A percentile compares a stretch with the other conserved stretches of the same genome.
Conservation (phyloP, 2,113 vertebrate genomes). For the Ophthalmolycus amberensis region DNA sequence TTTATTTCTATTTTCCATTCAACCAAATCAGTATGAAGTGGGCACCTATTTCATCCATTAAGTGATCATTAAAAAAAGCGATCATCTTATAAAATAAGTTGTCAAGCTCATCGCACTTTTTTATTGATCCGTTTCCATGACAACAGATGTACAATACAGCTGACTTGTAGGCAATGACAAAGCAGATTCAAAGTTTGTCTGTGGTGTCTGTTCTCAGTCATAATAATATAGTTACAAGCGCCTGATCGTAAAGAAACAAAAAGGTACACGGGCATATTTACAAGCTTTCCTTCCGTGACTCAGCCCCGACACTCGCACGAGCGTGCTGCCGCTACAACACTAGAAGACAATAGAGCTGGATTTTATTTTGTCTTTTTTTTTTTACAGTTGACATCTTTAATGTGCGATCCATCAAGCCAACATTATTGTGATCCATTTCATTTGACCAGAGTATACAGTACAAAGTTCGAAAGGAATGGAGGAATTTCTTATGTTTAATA, state of each 20-base stretch:
- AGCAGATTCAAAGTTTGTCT: slow-evolving; percentile 73
- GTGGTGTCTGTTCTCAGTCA: slow-evolving; percentile 69
- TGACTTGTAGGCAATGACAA: slow-evolving; percentile 71
- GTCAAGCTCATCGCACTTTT: slow-evolving; percentile 39
- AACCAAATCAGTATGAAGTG: neutral
- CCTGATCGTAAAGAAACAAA: slow-evolving; percentile 75
- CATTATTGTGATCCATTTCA: slow-evolving; percentile 19
- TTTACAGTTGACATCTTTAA: slow-evolving; percentile 8
- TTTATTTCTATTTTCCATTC: neutral
- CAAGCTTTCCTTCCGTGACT: slow-evolving; percentile 73
- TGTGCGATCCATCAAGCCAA: slow-evolving; percentile 17
- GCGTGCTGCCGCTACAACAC: slow-evolving; percentile 45
- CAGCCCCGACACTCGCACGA: slow-evolving; percentile 40
- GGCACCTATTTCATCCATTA: neutral
- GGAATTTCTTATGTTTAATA: slow-evolving; percentile 26
- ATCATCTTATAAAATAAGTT: slow-evolving; percentile 1
- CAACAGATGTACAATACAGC: slow-evolving; percentile 78
- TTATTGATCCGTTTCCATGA: slow-evolving; percentile 78
- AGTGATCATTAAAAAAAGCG: neutral
- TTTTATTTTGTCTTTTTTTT: slow-evolving; percentile 11
- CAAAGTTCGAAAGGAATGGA: slow-evolving; percentile 38
- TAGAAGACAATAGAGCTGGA: slow-evolving; percentile 18
- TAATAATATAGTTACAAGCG: slow-evolving; percentile 82
- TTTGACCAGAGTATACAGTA: slow-evolving; percentile 44
- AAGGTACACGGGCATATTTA: slow-evolving; percentile 79